Evolutionary conservation across 2,113 vertebrate genomes (phyloP).

Genomic region (Halcyon malimbica): DNA sequence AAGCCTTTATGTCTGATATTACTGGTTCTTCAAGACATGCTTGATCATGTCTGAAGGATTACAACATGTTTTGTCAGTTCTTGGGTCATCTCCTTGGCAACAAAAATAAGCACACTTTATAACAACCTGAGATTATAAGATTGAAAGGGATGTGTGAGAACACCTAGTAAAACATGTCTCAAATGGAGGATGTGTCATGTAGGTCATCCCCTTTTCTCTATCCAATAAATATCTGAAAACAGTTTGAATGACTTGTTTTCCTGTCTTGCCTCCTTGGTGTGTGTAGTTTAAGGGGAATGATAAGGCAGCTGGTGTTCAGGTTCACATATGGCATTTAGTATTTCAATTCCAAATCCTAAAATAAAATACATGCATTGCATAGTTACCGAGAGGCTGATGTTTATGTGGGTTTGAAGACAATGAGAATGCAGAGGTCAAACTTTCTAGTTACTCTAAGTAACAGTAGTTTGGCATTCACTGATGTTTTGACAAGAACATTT

Average conservation of each 20-base stretch:
- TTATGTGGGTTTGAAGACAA: background rate
- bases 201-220: background rate
- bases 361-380: background rate
- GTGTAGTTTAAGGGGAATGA: background rate
- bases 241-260: background rate
- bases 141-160: conserved; percentile 9
- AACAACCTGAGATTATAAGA: conserved; percentile 19
- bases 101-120: background rate
- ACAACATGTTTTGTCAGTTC: conserved; percentile 9
- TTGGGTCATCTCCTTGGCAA: conserved; percentile 54
- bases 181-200: background rate
- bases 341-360: background rate
- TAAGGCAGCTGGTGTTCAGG: background rate
- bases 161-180: conserved; percentile 20
- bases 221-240: background rate
- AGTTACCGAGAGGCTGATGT: background rate
- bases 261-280: background rate
- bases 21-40: conserved; percentile 66
- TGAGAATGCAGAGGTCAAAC: background rate
- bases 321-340: background rate
- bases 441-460: background rate
- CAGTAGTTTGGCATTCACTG: background rate
- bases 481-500: background rate
- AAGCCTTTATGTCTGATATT: conserved; percentile 33
- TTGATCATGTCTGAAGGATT: conserved; percentile 46